Base-by-base conservation (phyloP, 92 coral and sea anemone genomes). In the Bergia puertoricense region DNA sequence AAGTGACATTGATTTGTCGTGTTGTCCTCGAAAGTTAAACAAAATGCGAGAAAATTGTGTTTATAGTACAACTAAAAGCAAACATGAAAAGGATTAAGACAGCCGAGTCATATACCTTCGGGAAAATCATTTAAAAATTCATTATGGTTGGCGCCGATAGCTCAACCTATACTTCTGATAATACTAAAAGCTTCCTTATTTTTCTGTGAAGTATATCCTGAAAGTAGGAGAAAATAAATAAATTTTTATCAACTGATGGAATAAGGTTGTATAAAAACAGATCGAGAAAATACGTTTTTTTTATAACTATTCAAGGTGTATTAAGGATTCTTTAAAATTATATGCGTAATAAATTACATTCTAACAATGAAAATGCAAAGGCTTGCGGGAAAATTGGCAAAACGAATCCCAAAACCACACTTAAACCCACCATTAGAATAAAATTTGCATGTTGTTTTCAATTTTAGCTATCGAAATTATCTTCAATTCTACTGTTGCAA, bases 401-500 rank as follows among this genome's bases (percentile, higher is more conserved):
- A 62, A 20, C 3, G 69, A 62, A 62, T 62, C 8, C 1, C 5
- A 62, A 62, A 18, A 62, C 13, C 69, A 62, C n/a, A 16, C 30
- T 13, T 62, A 4, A 62, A 22, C 22, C 69, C 1, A 15, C 10
- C 6, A 62, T 18, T 74, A 74, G n/a, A 74, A 74, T 38, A 74
- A 5, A 43, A 76, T 76, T 76, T 76, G 48, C 80, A 76, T 74
- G n/a, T 38, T 76, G 80, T 45, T 76, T 76, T 30, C 30, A 30
- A 8, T 72, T 40, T 45, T 43, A 18, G 48, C 20, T 40, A 41
- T 74, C 3, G 40, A 42, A 76, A 8, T 37, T 10, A 30, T 72
- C 16, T 41, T 72, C 8, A 74, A 6, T 54, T 54, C 59, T 54
- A 18, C 59, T 20, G 46, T 42, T 43, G 30, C 30, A 16, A 76